A percentile compares a stretch with the other conserved stretches of the same genome.
These are phyloP conservation scores for Sebastes jordani DNA, from an alignment of 2,797 vertebrate species.

Conservation along the genomic window DNA sequence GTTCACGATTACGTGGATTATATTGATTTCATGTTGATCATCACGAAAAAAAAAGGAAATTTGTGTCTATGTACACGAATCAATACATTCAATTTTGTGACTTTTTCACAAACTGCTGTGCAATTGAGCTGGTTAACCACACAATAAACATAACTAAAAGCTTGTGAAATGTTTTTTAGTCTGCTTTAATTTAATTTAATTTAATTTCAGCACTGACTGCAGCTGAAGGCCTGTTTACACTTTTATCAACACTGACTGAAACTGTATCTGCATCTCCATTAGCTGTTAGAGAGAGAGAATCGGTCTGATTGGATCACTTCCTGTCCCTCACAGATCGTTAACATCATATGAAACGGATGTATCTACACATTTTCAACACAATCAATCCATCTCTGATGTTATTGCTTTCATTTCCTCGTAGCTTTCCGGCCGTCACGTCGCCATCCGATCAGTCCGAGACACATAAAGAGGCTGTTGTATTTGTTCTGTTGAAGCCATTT, in stretches of 20 bases:
- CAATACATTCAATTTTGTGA: too few species aligned
- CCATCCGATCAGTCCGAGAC: not conserved
- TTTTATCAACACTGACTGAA: not conserved
- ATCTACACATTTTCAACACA: conserved; percentile 9
- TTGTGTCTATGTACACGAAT: too few species aligned
- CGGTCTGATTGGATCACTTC: not conserved
- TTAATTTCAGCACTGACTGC: too few species aligned
- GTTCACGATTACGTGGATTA: too few species aligned
- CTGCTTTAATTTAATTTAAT: too few species aligned
- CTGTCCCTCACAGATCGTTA: not conserved
- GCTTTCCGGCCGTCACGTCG: not conserved
- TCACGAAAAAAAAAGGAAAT: too few species aligned
- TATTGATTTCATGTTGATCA: too few species aligned
- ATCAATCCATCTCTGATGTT: conserved; percentile 8
- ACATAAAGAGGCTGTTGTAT: conserved; percentile 4
- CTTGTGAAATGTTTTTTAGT: too few species aligned
- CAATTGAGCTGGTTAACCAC: too few species aligned
- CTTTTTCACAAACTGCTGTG: too few species aligned
- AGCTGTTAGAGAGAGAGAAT: not conserved
- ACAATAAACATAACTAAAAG: too few species aligned
- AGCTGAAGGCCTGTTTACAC: not conserved
- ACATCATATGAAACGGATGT: not conserved
- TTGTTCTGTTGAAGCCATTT: conserved; percentile 52
- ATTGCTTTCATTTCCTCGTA: not conserved
- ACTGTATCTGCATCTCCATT: not conserved